Evolutionary conservation across 2,888 invertebrate species (phyloP).

Genomic region (Loripinus fragilis): DNA sequence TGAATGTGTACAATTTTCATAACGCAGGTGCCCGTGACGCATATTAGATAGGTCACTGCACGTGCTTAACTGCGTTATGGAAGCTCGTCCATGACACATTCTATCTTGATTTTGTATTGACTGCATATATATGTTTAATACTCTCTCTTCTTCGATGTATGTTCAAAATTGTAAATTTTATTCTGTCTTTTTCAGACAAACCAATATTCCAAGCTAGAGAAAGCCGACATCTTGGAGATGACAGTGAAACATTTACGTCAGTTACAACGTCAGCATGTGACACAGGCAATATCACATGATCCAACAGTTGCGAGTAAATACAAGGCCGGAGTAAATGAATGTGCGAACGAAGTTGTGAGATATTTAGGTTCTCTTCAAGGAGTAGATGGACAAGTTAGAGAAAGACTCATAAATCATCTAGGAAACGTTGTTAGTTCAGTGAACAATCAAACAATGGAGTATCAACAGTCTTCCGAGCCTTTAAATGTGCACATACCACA

Average conservation of each 20-base stretch:
- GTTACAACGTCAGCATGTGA: constrained; percentile 76
- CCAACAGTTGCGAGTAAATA: constrained; percentile 74
- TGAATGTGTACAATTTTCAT: too few species aligned
- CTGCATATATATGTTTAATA: too few species aligned
- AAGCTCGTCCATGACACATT: too few species aligned
- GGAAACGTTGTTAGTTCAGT: constrained; percentile 67
- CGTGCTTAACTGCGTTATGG: too few species aligned
- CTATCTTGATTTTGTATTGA: too few species aligned
- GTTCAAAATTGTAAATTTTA: too few species aligned
- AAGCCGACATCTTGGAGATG: constrained; percentile 82
- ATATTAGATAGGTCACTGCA: too few species aligned
- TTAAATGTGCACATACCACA: constrained; percentile 71
- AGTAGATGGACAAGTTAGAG: constrained; percentile 71
- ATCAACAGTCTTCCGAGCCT: constrained; percentile 56
- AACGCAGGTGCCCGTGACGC: too few species aligned
- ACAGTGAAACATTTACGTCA: constrained; percentile 80
- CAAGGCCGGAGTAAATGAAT: constrained; percentile 79
- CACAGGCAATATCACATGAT: constrained; percentile 62
- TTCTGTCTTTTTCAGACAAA: constrained; percentile 73
- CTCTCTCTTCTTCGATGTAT: too few species aligned
- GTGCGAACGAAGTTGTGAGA: constrained; percentile 79
- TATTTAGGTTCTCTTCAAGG: constrained; percentile 76
- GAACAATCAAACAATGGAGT: constrained; percentile 35
- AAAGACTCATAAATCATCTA: constrained; percentile 75
- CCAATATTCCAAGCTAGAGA: constrained; percentile 82